Evolutionary conservation across 2,797 vertebrate species (phyloP).

Genomic region (Hippopotamyrus pictus): DNA sequence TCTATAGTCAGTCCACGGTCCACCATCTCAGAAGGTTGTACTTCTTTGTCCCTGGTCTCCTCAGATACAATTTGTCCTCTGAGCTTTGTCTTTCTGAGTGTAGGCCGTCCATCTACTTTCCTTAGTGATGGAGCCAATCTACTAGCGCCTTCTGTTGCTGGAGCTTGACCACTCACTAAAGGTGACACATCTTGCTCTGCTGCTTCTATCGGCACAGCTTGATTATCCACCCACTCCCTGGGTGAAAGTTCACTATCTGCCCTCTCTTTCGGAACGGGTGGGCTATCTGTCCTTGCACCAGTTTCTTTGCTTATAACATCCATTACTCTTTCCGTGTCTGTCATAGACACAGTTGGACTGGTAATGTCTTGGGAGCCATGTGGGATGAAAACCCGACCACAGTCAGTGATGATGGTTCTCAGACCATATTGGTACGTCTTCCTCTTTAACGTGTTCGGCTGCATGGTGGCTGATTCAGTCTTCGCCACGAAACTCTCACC

Average conservation of each 20-base stretch:
- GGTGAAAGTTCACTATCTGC: background rate
- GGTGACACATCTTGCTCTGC: background rate
- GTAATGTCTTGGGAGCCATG: conserved; percentile 47
- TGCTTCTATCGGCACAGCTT: background rate
- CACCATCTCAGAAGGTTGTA: background rate
- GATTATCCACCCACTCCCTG: background rate
- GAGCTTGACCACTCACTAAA: background rate
- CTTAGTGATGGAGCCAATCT: conserved; percentile 5
- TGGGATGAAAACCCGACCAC: conserved; percentile 64
- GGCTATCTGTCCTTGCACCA: conserved; percentile 20
- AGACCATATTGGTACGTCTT: conserved; percentile 60
- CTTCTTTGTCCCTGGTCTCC: background rate
- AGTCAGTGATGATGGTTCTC: conserved; percentile 60
- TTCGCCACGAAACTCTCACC: conserved; percentile 13
- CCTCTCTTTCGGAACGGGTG: background rate
- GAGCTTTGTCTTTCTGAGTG: background rate
- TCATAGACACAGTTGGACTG: conserved; percentile 38
- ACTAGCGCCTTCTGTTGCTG: background rate
- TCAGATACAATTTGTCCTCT: background rate
- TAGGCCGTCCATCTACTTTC: conserved; percentile 1
- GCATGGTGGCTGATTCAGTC: background rate
- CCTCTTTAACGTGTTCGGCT: conserved; percentile 42
- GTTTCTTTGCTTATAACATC: conserved; percentile 24
- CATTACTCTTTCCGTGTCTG: conserved; percentile 15
- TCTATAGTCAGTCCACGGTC: background rate